A percentile compares a stretch with the other conserved stretches of the same genome.
Evolutionary conservation across 2,113 vertebrate species (phyloP).

Genomic region (Eurystomus gularis): DNA sequence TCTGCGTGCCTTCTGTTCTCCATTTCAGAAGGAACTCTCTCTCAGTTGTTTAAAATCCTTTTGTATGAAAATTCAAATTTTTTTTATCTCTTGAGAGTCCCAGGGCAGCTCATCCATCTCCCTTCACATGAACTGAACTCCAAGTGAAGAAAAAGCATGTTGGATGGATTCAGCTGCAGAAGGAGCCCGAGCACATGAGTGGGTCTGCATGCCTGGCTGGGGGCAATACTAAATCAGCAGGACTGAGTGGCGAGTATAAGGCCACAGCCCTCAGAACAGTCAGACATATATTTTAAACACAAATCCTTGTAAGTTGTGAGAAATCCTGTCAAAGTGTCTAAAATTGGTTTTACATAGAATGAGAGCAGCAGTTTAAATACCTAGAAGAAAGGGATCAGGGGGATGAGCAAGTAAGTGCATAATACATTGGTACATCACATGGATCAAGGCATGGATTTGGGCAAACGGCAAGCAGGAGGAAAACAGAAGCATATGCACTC

Average conservation of each 20-base stretch:
- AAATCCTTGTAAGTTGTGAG: background rate
- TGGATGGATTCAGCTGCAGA: background rate
- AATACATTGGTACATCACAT: background rate
- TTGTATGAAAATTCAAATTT: background rate
- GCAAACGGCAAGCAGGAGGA: background rate
- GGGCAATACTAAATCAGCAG: background rate
- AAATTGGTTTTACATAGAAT: background rate
- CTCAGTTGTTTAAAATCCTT: background rate
- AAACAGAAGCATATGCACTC: background rate
- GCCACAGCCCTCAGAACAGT: background rate
- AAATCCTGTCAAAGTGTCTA: constrained; percentile 12
- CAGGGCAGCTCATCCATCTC: background rate
- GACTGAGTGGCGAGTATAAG: background rate
- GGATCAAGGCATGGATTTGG: background rate
- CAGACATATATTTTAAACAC: background rate
- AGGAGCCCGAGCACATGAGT: accelerated
- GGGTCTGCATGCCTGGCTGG: accelerated
- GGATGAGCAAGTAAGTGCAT: background rate
- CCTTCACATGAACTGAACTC: background rate
- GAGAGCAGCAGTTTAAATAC: background rate
- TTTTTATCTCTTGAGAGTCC: background rate
- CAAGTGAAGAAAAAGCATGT: background rate
- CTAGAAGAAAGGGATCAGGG: background rate
- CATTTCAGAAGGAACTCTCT: background rate
- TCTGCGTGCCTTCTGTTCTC: background rate